These are phyloP conservation scores for Rosalia funebris DNA, from an alignment of 2,888 invertebrate species.

Conservation along the genomic window DNA sequence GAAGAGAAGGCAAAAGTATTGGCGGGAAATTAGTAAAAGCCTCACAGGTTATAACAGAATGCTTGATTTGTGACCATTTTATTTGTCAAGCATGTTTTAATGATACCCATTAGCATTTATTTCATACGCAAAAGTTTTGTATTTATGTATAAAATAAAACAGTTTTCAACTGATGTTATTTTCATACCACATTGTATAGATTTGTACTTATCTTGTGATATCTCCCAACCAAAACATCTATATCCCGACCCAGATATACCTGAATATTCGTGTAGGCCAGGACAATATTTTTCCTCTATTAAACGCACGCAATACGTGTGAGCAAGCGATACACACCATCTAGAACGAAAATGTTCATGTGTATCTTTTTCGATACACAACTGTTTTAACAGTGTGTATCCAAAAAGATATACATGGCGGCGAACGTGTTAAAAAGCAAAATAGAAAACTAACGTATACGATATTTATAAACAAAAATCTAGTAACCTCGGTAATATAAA, in stretches of 20 bases:
- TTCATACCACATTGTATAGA: not conserved
- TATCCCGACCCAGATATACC: not conserved
- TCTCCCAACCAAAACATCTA: not conserved
- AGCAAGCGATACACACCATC: not conserved
- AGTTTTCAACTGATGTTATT: not conserved
- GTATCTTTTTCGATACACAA: slow-evolving; percentile 1
- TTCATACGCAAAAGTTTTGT: not conserved
- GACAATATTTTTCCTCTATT: not conserved
- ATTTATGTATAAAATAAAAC: not conserved
- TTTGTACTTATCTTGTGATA: not conserved
- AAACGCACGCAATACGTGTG: not conserved
- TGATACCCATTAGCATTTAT: no score
- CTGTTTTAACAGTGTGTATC: not conserved
- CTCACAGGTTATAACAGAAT: no score
- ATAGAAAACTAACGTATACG: no score
- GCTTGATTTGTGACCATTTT: no score
- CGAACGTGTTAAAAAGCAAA: not conserved
- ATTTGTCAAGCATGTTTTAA: no score
- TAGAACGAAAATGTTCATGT: not conserved
- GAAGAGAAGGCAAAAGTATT: no score
- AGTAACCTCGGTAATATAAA: no score
- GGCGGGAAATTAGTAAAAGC: no score
- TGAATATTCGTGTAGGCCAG: not conserved
- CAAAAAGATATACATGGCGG: slow-evolving; percentile 1
- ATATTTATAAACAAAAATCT: no score